These are phyloP conservation scores for Leptocoma aspasia DNA, from an alignment of 2,113 vertebrate genomes.

Conservation along the genomic window DNA sequence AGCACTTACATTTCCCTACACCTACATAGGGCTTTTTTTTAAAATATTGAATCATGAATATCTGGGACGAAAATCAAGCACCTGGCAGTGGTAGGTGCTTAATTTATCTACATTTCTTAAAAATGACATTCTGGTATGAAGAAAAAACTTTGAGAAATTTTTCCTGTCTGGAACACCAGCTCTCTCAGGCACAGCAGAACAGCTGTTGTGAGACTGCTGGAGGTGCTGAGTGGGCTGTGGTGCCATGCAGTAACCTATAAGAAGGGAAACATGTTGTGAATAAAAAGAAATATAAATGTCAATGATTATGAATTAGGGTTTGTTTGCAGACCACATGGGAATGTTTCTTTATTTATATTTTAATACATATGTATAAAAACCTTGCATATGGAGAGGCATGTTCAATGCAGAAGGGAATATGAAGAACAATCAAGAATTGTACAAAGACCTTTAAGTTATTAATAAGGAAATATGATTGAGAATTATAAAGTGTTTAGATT, in stretches of 20 bases:
- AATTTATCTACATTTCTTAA: background rate
- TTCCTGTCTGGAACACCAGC: background rate
- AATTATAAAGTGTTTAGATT: background rate
- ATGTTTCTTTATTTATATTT: background rate
- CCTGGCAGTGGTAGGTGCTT: background rate
- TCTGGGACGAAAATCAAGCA: background rate
- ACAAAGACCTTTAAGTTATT: background rate
- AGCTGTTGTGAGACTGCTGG: conserved; percentile 6
- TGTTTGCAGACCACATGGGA: background rate
- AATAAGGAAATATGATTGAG: background rate
- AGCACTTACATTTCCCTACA: background rate
- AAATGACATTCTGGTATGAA: background rate
- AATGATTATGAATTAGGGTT: background rate
- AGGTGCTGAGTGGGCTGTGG: background rate
- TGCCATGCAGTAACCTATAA: background rate
- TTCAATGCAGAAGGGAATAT: background rate
- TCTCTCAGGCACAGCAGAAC: background rate
- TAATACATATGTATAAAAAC: background rate
- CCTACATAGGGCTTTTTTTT: fast-evolving
- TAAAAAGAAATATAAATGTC: conserved; percentile 3
- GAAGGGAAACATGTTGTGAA: background rate
- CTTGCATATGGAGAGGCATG: background rate
- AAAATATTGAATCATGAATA: background rate
- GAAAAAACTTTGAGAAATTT: background rate
- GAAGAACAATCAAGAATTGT: background rate